These are phyloP conservation scores for Melolontha melolontha DNA, from an alignment of 2,888 invertebrate species.

Conservation along the genomic window DNA sequence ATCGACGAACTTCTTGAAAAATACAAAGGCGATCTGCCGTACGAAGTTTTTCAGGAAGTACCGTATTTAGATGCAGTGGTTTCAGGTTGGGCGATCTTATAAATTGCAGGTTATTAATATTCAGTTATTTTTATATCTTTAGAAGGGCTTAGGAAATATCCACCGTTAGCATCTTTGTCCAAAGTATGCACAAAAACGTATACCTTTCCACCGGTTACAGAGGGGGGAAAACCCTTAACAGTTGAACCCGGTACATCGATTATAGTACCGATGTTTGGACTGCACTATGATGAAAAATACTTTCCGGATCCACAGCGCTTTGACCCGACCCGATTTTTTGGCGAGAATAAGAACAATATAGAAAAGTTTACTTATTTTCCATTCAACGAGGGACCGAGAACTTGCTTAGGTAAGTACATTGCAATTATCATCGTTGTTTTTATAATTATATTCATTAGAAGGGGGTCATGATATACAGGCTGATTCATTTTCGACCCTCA, in stretches of 20 bases:
- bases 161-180: constrained; percentile 49
- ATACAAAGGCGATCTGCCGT: constrained; percentile 65
- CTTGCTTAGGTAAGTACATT: constrained; percentile 51
- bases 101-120: background rate
- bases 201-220: constrained; percentile 45
- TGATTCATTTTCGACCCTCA: too few species aligned
- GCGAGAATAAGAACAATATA: constrained; percentile 53
- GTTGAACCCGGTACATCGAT: constrained; percentile 47
- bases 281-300: constrained; percentile 49
- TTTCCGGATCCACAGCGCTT: constrained; percentile 49
- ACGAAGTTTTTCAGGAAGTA: constrained; percentile 67
- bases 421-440: too few species aligned
- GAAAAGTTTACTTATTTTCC: constrained; percentile 53
- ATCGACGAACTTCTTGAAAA: constrained; percentile 66
- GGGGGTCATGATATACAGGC: too few species aligned
- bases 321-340: constrained; percentile 51
- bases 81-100: constrained; percentile 60
- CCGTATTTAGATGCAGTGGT: constrained; percentile 71
- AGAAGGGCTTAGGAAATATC: constrained; percentile 50
- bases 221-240: constrained; percentile 50
- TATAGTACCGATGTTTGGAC: constrained; percentile 45
- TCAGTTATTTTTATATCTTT: background rate
- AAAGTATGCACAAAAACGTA: constrained; percentile 51
- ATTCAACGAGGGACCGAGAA: constrained; percentile 54
- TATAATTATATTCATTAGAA: too few species aligned